Base-by-base conservation (phyloP, 2,113 vertebrate species). In the Lamprologus ornatipinnis region DNA sequence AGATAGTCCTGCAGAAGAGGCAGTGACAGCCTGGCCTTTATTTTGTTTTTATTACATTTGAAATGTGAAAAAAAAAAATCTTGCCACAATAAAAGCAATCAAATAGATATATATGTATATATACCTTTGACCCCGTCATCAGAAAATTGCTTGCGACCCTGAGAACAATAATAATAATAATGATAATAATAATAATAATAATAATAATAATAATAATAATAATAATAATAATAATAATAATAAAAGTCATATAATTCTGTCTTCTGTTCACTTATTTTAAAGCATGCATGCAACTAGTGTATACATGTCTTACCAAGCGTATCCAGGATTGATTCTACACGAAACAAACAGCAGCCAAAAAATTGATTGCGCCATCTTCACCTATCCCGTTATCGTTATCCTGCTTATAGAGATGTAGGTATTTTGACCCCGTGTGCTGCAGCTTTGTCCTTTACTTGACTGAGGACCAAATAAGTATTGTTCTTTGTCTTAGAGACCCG, bases 111-210 rank as follows among this genome's bases (percentile, higher is more conserved):
- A 12, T 23, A 58, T 58, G 57, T 17, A 11, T 3, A 5, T 82
- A 96, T 98, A 99, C 98, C 98, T 99, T 99, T 14, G 98, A 97
- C 93, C 98, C 98, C 21, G 98, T 98, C 97, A 99, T 97, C 51
- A 99, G 96, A 90, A 99, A 97, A 96, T 99, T 99, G 89, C 97
- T 98, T 88, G 98, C 97, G 82, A 98, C 97, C 98, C 98, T 99
- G 88, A 83, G 92, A 86, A 93, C 23, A 90, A 89, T 15, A 91
- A 89, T 40, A 40, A 10, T 83, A 86, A 93, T 23, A 85, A 88
- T 45, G 2, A 21, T 21, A 21, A 21, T 21, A 21, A 21, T 21
- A n/a, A n/a, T n/a, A n/a, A n/a, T n/a, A n/a, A n/a, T n/a, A 90
- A 89, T 23, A 23, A 23, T 23, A 3, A 23, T 23, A 90, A 89